Percentiles rank a stretch among this genome's conserved stretches.
Evolutionary conservation across 1,140 invertebrate genomes (phyloP).

Genomic region (Trichoplusia ni): DNA sequence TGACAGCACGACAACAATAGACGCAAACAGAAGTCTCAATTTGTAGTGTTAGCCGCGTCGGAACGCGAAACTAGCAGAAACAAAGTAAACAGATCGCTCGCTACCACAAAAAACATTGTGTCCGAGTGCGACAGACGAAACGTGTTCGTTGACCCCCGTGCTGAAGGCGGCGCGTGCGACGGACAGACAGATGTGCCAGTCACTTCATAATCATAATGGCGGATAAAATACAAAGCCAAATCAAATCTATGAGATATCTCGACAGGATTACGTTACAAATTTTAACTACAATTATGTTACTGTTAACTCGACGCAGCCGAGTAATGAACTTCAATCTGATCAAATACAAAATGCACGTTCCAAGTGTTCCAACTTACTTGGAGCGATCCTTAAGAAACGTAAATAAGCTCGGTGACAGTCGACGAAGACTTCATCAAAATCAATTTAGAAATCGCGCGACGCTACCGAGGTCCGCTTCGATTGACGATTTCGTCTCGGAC

Average conservation of each 20-base stretch:
- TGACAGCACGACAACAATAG: neutral
- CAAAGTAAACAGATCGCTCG: slow-evolving; percentile 31
- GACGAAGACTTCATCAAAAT: slow-evolving; percentile 33
- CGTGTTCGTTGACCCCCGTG: slow-evolving; percentile 55
- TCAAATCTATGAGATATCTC: slow-evolving; percentile 71
- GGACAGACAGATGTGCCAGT: slow-evolving; percentile 64
- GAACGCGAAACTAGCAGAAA: slow-evolving; percentile 15
- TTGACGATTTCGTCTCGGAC: slow-evolving; percentile 56
- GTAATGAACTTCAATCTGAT: slow-evolving; percentile 70
- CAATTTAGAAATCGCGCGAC: slow-evolving; percentile 55
- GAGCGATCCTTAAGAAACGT: slow-evolving; percentile 9
- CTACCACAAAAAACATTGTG: slow-evolving; percentile 34
- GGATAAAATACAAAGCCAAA: slow-evolving; percentile 65
- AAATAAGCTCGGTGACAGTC: neutral
- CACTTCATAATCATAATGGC: slow-evolving; percentile 70
- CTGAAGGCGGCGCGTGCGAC: slow-evolving; percentile 69
- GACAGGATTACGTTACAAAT: slow-evolving; percentile 72
- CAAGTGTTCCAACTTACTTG: slow-evolving; percentile 23
- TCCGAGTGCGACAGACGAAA: slow-evolving; percentile 48
- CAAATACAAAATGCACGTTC: slow-evolving; percentile 44
- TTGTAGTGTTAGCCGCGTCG: neutral
- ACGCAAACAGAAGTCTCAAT: slow-evolving; percentile 22
- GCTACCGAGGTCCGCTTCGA: slow-evolving; percentile 48
- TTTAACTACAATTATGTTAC: slow-evolving; percentile 72
- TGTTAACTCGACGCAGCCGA: slow-evolving; percentile 53